phyloP scores from a whole-genome alignment of 2,888 invertebrate species.

The Phlogophora meticulosa region DNA sequence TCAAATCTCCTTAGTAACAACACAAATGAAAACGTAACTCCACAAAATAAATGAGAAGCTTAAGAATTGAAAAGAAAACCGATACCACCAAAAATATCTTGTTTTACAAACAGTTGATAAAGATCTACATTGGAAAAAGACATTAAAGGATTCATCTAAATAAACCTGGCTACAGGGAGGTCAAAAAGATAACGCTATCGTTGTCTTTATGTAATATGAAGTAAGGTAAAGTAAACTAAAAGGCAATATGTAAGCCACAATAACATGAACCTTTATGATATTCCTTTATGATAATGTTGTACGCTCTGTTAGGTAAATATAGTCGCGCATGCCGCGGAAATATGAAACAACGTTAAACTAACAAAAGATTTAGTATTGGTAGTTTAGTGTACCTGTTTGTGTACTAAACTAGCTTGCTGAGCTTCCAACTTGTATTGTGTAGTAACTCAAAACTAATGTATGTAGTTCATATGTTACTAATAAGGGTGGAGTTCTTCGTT shows the following conservation, averaged over 20 bases:
- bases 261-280: constrained; percentile 81
- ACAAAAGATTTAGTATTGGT: constrained; percentile 59
- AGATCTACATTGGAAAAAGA: constrained; percentile 51
- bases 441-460: constrained; percentile 41
- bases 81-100: constrained; percentile 28
- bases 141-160: constrained; percentile 61
- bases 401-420: constrained; percentile 50
- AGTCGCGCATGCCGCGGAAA: constrained; percentile 70
- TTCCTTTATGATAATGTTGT: constrained; percentile 78
- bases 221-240: constrained; percentile 74
- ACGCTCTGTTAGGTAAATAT: constrained; percentile 71
- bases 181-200: constrained; percentile 72
- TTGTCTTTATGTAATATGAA: constrained; percentile 70
- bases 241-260: constrained; percentile 77
- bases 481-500: not conserved
- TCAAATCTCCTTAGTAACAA: constrained; percentile 18
- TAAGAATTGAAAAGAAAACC: constrained; percentile 27
- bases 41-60: constrained; percentile 44
- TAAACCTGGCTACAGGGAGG: constrained; percentile 52
- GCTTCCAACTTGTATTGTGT: constrained; percentile 52
- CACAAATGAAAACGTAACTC: constrained; percentile 36
- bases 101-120: constrained; percentile 38
- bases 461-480: constrained; percentile 33
- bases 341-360: constrained; percentile 67
- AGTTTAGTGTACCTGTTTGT: constrained; percentile 58